These are phyloP conservation scores for Eulimnadia texana DNA, from an alignment of 1,140 invertebrate species.

Conservation along the genomic window DNA sequence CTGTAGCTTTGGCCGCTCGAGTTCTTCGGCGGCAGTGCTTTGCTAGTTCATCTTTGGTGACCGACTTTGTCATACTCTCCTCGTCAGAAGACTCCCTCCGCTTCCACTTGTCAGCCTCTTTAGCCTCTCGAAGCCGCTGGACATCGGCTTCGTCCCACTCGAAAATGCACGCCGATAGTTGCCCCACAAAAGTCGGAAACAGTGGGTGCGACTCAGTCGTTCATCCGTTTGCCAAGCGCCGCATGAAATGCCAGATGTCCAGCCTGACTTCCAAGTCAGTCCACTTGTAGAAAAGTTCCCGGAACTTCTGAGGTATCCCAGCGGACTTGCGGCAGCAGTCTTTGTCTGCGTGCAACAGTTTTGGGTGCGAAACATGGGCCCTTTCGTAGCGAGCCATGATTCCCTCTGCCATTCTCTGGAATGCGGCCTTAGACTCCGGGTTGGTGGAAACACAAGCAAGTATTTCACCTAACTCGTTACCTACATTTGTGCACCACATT, in stretches of 20 bases:
- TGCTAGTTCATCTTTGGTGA: background rate
- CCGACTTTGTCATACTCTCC: background rate
- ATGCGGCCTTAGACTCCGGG: background rate
- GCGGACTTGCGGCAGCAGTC: background rate
- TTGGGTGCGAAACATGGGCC: background rate
- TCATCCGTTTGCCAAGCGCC: background rate
- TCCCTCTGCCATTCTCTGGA: background rate
- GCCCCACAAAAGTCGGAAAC: background rate
- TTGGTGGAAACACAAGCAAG: constrained; percentile 5
- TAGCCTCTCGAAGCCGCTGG: background rate
- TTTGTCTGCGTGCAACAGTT: background rate
- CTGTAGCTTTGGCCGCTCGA: background rate
- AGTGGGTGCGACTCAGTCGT: background rate
- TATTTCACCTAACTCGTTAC: constrained; percentile 8
- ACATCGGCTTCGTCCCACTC: background rate
- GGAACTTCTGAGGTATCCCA: background rate
- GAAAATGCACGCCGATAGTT: background rate
- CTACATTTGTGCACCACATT: constrained; percentile 11
- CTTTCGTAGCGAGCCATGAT: background rate
- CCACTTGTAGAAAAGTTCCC: background rate
- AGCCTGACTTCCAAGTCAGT: background rate
- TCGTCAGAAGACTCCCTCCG: background rate
- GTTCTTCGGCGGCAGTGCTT: background rate
- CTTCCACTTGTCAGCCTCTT: background rate
- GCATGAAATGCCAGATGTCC: background rate